Evolutionary conservation across 2,888 invertebrate species (phyloP).

Genomic region (Temnothorax unifasciatus): DNA sequence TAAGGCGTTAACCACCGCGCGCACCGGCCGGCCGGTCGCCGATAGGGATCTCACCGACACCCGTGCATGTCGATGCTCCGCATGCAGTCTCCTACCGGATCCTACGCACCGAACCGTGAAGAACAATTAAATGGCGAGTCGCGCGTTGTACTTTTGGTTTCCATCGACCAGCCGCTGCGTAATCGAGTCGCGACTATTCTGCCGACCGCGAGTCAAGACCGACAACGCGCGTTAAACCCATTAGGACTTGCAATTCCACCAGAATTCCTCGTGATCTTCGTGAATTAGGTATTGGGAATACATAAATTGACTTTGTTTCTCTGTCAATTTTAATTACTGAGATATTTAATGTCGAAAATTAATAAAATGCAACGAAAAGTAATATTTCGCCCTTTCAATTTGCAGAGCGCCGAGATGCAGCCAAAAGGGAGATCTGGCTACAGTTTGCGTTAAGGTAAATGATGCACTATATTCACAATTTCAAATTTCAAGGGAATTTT

Average conservation of each 20-base stretch:
- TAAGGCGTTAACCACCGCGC: conserved; percentile 61
- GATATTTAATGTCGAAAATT: neutral
- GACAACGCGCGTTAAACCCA: neutral
- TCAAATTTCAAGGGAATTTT: neutral
- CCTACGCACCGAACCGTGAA: conserved; percentile 45
- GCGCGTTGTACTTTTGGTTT: conserved; percentile 48
- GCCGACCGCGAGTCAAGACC: neutral
- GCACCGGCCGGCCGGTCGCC: conserved; percentile 24
- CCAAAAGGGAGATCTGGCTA: neutral
- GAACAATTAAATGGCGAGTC: conserved; percentile 54
- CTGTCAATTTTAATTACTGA: neutral
- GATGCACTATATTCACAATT: neutral
- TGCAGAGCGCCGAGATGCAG: neutral
- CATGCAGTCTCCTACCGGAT: conserved; percentile 32
- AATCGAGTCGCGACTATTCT: neutral
- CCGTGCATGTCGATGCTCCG: conserved; percentile 13
- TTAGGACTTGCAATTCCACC: neutral
- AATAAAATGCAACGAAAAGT: neutral
- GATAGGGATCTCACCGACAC: conserved; percentile 68
- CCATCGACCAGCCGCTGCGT: neutral
- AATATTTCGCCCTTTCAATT: neutral
- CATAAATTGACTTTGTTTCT: neutral
- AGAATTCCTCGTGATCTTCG: neutral
- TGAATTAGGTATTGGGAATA: neutral
- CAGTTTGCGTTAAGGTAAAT: neutral